Percentiles rank a stretch among this genome's conserved stretches.
These are phyloP conservation scores for Remorina albescens DNA, from an alignment of 2,797 vertebrate species.

Conservation along the genomic window DNA sequence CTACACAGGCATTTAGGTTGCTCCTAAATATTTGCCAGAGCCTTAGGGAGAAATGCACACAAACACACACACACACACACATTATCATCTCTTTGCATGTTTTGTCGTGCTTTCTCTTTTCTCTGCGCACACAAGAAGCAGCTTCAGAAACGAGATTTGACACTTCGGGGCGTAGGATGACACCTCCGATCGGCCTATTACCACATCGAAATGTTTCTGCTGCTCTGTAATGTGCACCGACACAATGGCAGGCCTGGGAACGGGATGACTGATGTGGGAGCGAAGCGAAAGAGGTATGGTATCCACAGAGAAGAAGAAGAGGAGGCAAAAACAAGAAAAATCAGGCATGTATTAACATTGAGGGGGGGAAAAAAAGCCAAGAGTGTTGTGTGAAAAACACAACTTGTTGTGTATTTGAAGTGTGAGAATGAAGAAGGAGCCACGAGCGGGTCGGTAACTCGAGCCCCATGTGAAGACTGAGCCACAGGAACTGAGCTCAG, in stretches of 20 bases:
- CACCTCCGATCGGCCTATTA: constrained; percentile 51
- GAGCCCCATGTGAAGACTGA: constrained; percentile 78
- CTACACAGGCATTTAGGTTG: constrained; percentile 1
- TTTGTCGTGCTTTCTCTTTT: not conserved
- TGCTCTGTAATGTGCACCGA: constrained; percentile 49
- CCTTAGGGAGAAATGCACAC: constrained; percentile 26
- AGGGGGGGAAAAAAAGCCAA: constrained; percentile 4
- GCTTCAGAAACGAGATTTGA: constrained; percentile 30
- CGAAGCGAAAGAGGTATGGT: constrained; percentile 13
- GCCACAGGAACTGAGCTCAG: constrained; percentile 63
- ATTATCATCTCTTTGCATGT: constrained; percentile 41
- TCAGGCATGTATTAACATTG: not conserved
- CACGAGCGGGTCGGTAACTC: constrained; percentile 67
- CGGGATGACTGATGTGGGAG: constrained; percentile 21
- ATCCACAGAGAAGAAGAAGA: not conserved
- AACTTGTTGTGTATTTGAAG: constrained; percentile 25
- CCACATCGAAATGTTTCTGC: constrained; percentile 56
- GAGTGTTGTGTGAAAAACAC: not conserved
- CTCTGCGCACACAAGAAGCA: not conserved
- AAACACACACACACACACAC: constrained; percentile 27
- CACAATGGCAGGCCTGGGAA: constrained; percentile 71
- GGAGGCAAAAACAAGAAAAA: not conserved
- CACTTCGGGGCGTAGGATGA: constrained; percentile 64
- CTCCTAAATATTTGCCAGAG: constrained; percentile 25
- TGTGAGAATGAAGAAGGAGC: constrained; percentile 62